A percentile compares a stretch with the other conserved stretches of the same genome.
Evolutionary conservation across 2,113 vertebrate species (phyloP).

Genomic region (Tor tambroides): DNA sequence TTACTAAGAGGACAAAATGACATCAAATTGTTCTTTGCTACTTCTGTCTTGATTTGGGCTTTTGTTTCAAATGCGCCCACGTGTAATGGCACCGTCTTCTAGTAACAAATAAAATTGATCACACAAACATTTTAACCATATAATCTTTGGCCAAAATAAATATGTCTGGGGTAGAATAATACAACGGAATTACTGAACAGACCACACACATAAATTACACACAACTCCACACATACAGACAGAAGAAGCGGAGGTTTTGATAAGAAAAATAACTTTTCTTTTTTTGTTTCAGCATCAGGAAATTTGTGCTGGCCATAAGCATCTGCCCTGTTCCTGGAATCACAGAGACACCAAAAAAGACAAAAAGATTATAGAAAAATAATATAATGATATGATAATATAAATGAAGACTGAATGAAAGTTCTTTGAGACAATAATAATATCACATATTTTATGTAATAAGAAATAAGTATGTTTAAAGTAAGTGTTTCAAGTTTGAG

Average conservation of each 20-base stretch:
- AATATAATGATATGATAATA: constrained; percentile 24
- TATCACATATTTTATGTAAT: constrained; percentile 28
- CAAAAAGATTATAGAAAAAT: constrained; percentile 13
- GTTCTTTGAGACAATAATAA: constrained; percentile 15
- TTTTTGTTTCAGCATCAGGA: neutral
- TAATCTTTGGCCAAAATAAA: constrained; percentile 38
- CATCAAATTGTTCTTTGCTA: neutral
- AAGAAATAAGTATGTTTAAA: constrained; percentile 50
- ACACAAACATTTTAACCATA: neutral
- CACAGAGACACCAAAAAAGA: neutral
- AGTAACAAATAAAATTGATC: neutral
- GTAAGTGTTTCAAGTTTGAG: constrained; percentile 50
- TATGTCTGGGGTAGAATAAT: neutral
- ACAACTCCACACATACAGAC: neutral
- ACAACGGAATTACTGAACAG: constrained; percentile 22
- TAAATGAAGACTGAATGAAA: neutral
- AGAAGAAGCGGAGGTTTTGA: neutral
- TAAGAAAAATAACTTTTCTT: too few relatives aligned
- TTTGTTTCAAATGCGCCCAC: neutral
- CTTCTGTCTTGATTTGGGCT: neutral
- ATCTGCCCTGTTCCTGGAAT: constrained; percentile 16
- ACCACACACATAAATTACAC: constrained; percentile 25
- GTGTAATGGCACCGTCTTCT: neutral
- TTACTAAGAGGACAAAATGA: constrained; percentile 15
- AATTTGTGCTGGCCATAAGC: constrained; percentile 11